Conservation (phyloP, 2,113 vertebrate genomes). For the Prunella fulvescens region DNA sequence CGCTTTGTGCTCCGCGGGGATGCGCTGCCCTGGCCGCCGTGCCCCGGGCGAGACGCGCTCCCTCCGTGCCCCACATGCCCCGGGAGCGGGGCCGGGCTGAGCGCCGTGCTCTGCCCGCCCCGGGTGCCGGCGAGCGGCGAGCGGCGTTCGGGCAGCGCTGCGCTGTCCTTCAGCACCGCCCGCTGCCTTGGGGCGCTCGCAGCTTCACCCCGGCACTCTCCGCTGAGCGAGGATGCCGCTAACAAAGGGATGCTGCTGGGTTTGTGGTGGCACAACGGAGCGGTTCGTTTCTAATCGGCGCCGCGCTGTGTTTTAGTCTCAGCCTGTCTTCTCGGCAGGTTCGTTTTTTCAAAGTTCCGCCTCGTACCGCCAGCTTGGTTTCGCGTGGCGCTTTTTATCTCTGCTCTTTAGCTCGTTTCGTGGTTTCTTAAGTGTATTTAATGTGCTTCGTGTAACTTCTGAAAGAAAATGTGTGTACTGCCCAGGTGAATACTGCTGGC, state of each 20-base stretch:
- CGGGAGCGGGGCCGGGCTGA: not conserved
- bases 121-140: no score
- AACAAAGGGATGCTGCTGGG: not conserved
- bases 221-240: accelerated
- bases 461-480: not conserved
- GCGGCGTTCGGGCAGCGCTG: not conserved
- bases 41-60: no score
- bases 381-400: not conserved
- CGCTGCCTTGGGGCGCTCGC: not conserved
- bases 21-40: not conserved
- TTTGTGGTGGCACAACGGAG: not conserved
- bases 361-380: not conserved
- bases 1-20: not conserved
- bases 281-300: not conserved
- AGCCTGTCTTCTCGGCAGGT: not conserved
- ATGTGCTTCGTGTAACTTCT: not conserved
- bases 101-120: accelerated
- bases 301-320: not conserved
- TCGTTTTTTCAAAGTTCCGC: not conserved
- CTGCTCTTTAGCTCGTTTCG: accelerated
- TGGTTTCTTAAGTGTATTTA: not conserved
- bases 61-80: accelerated
- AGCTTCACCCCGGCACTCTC: accelerated
- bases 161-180: slow-evolving; percentile 27
- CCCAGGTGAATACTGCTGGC: not conserved